Evolutionary conservation across 2,113 vertebrate genomes (phyloP).

Genomic region (Turdus rufiventris): DNA sequence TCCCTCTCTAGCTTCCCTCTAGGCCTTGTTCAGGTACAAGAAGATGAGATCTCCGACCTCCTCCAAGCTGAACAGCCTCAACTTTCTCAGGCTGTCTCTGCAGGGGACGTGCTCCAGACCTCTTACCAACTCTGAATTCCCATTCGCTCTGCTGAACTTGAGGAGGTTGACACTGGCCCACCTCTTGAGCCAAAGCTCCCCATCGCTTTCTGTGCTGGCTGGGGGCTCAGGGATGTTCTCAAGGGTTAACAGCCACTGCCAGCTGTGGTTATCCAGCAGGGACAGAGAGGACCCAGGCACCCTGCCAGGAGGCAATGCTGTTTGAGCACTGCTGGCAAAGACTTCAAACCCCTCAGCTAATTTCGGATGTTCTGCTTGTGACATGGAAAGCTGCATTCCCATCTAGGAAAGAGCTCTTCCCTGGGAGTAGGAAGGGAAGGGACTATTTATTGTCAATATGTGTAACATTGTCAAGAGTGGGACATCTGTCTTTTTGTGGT

Average conservation of each 20-base stretch:
- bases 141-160: not conserved
- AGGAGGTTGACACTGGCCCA: not conserved
- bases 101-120: not conserved
- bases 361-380: not conserved
- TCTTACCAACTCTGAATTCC: not conserved
- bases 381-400: not conserved
- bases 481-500: not conserved
- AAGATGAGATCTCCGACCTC: not conserved
- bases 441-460: not conserved
- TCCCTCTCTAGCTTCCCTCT: not conserved
- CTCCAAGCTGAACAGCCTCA: not conserved
- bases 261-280: not conserved
- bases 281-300: not conserved
- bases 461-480: not conserved
- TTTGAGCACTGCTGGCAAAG: conserved; percentile 27
- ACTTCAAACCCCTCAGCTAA: conserved; percentile 38
- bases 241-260: not conserved
- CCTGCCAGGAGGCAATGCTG: not conserved
- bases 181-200: not conserved
- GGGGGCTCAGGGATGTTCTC: fast-evolving
- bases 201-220: fast-evolving
- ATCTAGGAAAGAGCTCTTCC: not conserved
- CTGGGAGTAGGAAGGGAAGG: not conserved
- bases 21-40: not conserved
- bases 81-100: not conserved